A percentile compares a stretch with the other conserved stretches of the same genome.
Conservation (phyloP, 2,113 vertebrate species). For the Thomomys bottae region DNA sequence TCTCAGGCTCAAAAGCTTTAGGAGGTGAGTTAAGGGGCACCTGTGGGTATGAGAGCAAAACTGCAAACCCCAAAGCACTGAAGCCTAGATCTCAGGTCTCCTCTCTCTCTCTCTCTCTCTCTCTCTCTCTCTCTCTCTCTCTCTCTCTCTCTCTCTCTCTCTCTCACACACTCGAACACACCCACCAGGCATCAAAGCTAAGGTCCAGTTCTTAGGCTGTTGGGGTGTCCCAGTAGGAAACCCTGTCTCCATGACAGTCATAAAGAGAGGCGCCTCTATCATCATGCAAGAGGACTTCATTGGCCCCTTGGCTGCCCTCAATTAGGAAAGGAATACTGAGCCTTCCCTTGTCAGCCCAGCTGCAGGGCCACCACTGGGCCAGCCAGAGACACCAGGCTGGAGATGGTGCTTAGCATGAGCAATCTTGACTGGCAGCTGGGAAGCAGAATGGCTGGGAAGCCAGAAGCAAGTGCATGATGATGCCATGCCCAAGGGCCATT, state of each 20-base stretch:
- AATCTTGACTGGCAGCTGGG: background rate
- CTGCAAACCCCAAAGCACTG: too few relatives aligned
- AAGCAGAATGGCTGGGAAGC: background rate
- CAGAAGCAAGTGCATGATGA: too few relatives aligned
- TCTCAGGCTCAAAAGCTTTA: background rate
- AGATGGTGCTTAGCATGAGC: rapidly evolving
- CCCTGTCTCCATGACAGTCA: rapidly evolving
- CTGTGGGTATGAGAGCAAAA: too few relatives aligned
- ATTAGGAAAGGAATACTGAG: too few relatives aligned
- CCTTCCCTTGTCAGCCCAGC: too few relatives aligned
- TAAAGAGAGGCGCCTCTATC: background rate
- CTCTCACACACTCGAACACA: background rate
- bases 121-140: background rate
- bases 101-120: background rate
- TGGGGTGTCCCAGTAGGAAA: rapidly evolving
- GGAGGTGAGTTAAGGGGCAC: background rate
- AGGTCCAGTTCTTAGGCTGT: background rate
- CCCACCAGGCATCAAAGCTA: background rate
- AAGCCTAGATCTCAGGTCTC: background rate
- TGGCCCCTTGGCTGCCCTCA: background rate
- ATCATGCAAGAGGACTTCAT: too few relatives aligned
- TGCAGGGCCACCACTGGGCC: too few relatives aligned
- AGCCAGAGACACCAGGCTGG: background rate
- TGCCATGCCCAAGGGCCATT: rapidly evolving
- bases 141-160: background rate